Evolutionary conservation across 23 tunicate species (phyloP).

Genomic region (Trididemnum nubilum): DNA sequence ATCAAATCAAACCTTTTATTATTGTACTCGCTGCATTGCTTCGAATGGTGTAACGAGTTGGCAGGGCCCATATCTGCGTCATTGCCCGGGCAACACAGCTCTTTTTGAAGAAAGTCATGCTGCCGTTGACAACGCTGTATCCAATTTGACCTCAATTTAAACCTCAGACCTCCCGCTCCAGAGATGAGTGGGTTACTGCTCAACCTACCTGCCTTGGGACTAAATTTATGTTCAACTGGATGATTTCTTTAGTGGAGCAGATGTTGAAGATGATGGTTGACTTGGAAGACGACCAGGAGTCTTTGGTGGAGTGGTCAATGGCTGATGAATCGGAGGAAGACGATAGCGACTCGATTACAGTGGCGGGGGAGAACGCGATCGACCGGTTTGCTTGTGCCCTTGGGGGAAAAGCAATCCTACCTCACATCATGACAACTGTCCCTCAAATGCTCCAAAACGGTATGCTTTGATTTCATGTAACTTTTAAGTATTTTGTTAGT

Average conservation of each 20-base stretch:
- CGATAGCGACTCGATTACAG: slow-evolving; percentile 82
- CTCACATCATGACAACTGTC: slow-evolving; percentile 79
- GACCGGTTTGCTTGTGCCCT: slow-evolving; percentile 97
- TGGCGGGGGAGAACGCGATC: slow-evolving; percentile 93
- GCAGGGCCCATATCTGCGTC: no score
- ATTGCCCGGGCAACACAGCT: no score
- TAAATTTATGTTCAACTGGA: no score
- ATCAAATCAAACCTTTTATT: no score
- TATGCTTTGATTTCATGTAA: slow-evolving; percentile 31
- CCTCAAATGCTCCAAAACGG: slow-evolving; percentile 85
- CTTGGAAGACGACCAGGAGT: slow-evolving; percentile 71
- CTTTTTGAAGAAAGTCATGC: no score
- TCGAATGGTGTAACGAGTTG: no score
- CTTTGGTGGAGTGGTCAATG: slow-evolving; percentile 72
- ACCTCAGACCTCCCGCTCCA: no score
- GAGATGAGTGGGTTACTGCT: no score
- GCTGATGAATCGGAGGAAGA: slow-evolving; percentile 83
- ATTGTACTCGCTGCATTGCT: no score
- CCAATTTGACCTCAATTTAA: no score
- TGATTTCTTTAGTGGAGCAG: slow-evolving; percentile 43
- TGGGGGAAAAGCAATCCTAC: slow-evolving; percentile 89
- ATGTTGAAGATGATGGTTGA: slow-evolving; percentile 84
- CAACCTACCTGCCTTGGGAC: no score
- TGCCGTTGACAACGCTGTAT: no score
- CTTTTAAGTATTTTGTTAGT: not conserved